Evolutionary conservation across 2,113 vertebrate genomes (phyloP), one percentile per base, ranked within the genome.

Genomic region (Plotosus lineatus): DNA sequence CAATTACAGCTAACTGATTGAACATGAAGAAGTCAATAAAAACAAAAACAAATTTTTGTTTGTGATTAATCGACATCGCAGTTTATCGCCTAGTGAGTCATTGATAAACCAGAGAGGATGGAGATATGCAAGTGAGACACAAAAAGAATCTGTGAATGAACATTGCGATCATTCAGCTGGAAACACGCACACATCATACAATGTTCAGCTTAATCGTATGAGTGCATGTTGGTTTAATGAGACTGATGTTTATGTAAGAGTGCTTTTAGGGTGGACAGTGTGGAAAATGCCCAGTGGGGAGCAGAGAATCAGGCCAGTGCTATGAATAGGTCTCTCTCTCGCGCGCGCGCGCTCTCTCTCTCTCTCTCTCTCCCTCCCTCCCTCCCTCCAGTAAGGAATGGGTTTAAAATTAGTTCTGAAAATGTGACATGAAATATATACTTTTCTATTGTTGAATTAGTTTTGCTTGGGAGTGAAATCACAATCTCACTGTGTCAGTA

Each of bases 261-360:
- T 4, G 14, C 55, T 75, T 65, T 53, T 61, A 75, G 58, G 40
- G 26, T 5, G 63, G 38, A 38, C 42, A 77, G 56, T 63, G 40
- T n/a, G 28, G 75, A 77, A 77, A 77, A 77, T 77, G 75, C 75
- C 75, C 31, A 50, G 75, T 46, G 58, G 42, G 23, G 44, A 77
- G 26, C 26, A 1, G 9, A 77, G 40, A 77, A 60, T 0, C 3
- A 77, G 75, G 75, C 55, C 74, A 76, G 55, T 10, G 15, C 55
- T 76, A 76, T 76, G 74, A 76, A 76, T 76, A 76, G 74, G 38
- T 40, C 36, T 79, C 55, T 36, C 15, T 12, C 26, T 31, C 26
- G 28, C 48, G 36, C 19, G 23, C 9, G 33, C 40, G n/a, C 42
- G 7, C 31, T 79, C 44, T 42, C 21, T 12, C 26, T 46, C 42